A percentile compares a stretch with the other conserved stretches of the same genome.
Evolutionary conservation across 1,140 invertebrate genomes (phyloP).

Genomic region (Pogonomyrmex barbatus): DNA sequence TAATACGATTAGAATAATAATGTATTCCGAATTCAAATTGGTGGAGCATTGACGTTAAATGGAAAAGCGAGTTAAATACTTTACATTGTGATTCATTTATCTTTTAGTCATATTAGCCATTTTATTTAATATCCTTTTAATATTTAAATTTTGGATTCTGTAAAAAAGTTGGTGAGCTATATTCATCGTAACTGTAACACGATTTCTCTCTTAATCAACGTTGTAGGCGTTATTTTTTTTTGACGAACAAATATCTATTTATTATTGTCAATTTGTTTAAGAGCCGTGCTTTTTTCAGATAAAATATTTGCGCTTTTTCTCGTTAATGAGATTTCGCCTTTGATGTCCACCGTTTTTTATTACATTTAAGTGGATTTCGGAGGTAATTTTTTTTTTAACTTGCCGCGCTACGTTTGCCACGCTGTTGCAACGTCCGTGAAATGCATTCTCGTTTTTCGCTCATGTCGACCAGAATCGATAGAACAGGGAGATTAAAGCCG

Average conservation of each 20-base stretch:
- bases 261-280: slow-evolving; percentile 58
- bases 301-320: slow-evolving; percentile 48
- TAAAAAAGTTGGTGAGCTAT: neutral
- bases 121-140: slow-evolving; percentile 26
- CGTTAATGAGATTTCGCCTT: slow-evolving; percentile 57
- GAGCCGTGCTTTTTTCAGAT: slow-evolving; percentile 43
- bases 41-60: neutral
- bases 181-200: slow-evolving; percentile 6
- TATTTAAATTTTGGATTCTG: slow-evolving; percentile 30
- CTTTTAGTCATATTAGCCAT: neutral
- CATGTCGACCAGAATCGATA: slow-evolving; percentile 46
- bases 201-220: slow-evolving; percentile 33
- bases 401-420: slow-evolving; percentile 23
- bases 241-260: slow-evolving; percentile 42
- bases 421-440: slow-evolving; percentile 38
- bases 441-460: slow-evolving; percentile 48
- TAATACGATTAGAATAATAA: slow-evolving; percentile 2
- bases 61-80: neutral
- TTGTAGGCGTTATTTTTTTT: slow-evolving; percentile 37
- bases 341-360: slow-evolving; percentile 57
- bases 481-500: slow-evolving; percentile 4
- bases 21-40: neutral
- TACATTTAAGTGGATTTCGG: slow-evolving; percentile 46
- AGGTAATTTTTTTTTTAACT: slow-evolving; percentile 50
- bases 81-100: neutral